phyloP scores from a whole-genome alignment of 2,113 vertebrate genomes.

The Chiloscyllium plagiosum region DNA sequence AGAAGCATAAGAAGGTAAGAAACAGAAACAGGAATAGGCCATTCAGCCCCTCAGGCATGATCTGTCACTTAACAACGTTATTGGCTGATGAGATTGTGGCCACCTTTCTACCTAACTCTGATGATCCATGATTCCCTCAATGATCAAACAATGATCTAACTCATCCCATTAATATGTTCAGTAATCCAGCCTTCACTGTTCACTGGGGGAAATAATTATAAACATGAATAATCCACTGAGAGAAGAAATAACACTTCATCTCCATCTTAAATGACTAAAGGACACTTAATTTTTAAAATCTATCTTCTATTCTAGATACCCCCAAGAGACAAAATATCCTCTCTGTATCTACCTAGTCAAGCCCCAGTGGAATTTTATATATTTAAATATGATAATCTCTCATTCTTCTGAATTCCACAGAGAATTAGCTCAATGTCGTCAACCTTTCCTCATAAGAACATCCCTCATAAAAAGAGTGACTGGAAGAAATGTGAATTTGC shows the following conservation, averaged over 20 bases:
- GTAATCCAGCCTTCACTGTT: too few species aligned
- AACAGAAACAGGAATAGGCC: not conserved
- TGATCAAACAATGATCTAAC: too few species aligned
- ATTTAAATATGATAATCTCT: too few species aligned
- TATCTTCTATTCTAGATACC: not conserved
- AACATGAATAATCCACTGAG: too few species aligned
- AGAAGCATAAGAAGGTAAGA: not conserved
- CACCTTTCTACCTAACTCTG: not conserved
- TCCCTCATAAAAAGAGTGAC: not conserved
- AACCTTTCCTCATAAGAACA: too few species aligned
- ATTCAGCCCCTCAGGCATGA: not conserved
- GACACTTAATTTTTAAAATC: not conserved
- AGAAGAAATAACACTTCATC: not conserved
- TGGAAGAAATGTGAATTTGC: not conserved
- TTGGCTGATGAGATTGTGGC: not conserved
- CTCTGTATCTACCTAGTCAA: not conserved
- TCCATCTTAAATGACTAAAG: not conserved
- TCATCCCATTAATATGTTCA: too few species aligned
- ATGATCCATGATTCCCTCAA: not conserved
- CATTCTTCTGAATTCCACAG: too few species aligned
- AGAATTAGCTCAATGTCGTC: too few species aligned
- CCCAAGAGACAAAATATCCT: too few species aligned
- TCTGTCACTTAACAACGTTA: too few species aligned
- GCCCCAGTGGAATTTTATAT: not conserved
- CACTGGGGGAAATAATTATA: too few species aligned